Base-by-base conservation (phyloP, 2,888 invertebrate species). In the Brachyopa scutellaris region DNA sequence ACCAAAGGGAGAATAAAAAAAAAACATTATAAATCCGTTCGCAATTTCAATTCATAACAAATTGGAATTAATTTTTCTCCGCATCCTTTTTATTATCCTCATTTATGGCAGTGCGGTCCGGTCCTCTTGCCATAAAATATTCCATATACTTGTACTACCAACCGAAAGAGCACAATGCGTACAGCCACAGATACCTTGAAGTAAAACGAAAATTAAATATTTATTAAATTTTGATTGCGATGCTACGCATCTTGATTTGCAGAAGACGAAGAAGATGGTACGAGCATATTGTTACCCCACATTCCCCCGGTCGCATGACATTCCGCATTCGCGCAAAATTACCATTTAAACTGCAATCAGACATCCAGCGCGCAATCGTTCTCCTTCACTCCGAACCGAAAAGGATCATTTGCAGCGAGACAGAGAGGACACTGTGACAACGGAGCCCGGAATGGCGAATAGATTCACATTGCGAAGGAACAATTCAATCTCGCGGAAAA, bases 321-420 rank as follows among this genome's bases (percentile, higher is more conserved):
- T 76, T 77, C 82, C 77, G 77, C 31, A 77, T 59, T 77, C 66
- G 82, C 74, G 72, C 77, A 77, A 77, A 77, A 82, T 82, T 82
- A 82, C 82, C 82, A 82, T 82, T 82, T 82, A 82, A 77, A 82
- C 82, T 77, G 82, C 82, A 82, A 82, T 82, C 82, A 82, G 82
- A 82, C 70, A 61, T 64, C 64, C 45, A 38, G 21, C 38, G 26
- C 11, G 33, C 33, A 36, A 36, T 55, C 55, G 47, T 49, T 47
- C 17, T 47, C 29, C 38, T n/a, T 15, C 36, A 36, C 19, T 26
- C 6, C 26, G 26, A 26, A 26, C 26, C 26, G 17, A 49, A 62
- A 74, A 55, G 64, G 64, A 74, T 66, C 74, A 40, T 36, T 31
- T 47, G 42, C 21, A 45, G 29, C 47, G 53, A 11, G 8, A 42